Evolutionary conservation across 2,888 invertebrate genomes (phyloP).

Genomic region (Gastracanthus pulcherrimus): DNA sequence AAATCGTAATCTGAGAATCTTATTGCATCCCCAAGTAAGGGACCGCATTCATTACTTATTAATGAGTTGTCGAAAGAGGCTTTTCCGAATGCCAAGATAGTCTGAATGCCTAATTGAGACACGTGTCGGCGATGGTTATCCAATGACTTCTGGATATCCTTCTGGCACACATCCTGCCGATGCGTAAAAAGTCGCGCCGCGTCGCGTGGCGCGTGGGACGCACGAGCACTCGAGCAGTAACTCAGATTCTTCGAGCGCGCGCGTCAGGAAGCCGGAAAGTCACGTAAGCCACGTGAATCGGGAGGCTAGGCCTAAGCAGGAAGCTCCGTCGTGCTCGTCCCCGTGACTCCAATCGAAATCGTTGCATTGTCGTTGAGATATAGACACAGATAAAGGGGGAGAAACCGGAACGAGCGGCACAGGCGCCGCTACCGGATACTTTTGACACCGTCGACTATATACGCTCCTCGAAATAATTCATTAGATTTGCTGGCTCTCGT

Average conservation of each 20-base stretch:
- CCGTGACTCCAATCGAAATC: conserved; percentile 72
- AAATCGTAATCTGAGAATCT: background rate
- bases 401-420: conserved; percentile 26
- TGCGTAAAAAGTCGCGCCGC: conserved; percentile 34
- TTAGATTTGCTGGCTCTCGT: background rate
- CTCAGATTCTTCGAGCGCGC: too few relatives aligned
- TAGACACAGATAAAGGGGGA: background rate
- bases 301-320: conserved; percentile 67
- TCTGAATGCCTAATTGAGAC: conserved; percentile 32
- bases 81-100: background rate
- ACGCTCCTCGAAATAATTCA: conserved; percentile 43
- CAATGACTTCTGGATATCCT: conserved; percentile 1
- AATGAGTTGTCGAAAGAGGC: conserved; percentile 13
- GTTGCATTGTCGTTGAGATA: conserved; percentile 25
- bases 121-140: conserved; percentile 28
- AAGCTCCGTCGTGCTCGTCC: conserved; percentile 62
- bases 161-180: background rate
- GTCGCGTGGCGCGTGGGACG: too few relatives aligned
- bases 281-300: conserved; percentile 48
- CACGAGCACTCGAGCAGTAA: too few relatives aligned
- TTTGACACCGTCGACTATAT: conserved; percentile 10
- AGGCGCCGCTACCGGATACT: conserved; percentile 46
- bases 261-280: conserved; percentile 44
- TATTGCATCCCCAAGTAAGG: background rate
- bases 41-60: conserved; percentile 29